These are phyloP conservation scores for Cheilosia vulpina DNA, from an alignment of 2,888 invertebrate genomes.

Conservation along the genomic window DNA sequence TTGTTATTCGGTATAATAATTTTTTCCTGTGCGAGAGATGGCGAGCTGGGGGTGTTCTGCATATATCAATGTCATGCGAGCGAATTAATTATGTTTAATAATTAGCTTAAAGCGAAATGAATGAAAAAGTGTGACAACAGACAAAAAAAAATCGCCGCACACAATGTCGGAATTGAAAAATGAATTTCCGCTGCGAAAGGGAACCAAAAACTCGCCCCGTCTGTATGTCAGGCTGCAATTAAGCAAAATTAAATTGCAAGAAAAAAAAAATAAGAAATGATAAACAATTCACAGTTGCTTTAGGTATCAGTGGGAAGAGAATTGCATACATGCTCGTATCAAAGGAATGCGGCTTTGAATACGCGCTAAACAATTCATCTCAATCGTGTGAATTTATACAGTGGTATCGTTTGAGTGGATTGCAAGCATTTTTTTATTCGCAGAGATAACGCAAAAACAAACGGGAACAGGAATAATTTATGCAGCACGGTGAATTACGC, in stretches of 20 bases:
- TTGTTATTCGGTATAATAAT: constrained; percentile 41
- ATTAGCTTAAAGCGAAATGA: constrained; percentile 49
- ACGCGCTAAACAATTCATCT: constrained; percentile 23
- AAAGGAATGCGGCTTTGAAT: constrained; percentile 15
- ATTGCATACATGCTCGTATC: constrained; percentile 21
- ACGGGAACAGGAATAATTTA: constrained; percentile 6
- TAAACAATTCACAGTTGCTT: constrained; percentile 28
- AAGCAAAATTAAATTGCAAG: constrained; percentile 48
- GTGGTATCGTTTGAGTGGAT: constrained; percentile 30
- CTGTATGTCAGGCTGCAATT: constrained; percentile 33
- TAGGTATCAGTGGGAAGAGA: not conserved
- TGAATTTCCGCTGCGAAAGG: constrained; percentile 9
- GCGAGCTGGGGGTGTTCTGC: not conserved
- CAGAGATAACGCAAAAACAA: not conserved
- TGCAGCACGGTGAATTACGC: constrained; percentile 37
- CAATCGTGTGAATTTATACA: constrained; percentile 51
- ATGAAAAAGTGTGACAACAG: constrained; percentile 28
- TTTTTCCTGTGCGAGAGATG: not conserved
- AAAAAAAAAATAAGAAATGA: not conserved
- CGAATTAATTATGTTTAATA: constrained; percentile 69
- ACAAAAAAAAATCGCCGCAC: constrained; percentile 5
- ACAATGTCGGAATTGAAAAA: constrained; percentile 35
- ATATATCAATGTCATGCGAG: constrained; percentile 69
- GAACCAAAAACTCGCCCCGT: constrained; percentile 3
- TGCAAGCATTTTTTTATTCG: not conserved